Conservation (phyloP, 64 coral and sea anemone species). For the Trachythela sp. region DNA sequence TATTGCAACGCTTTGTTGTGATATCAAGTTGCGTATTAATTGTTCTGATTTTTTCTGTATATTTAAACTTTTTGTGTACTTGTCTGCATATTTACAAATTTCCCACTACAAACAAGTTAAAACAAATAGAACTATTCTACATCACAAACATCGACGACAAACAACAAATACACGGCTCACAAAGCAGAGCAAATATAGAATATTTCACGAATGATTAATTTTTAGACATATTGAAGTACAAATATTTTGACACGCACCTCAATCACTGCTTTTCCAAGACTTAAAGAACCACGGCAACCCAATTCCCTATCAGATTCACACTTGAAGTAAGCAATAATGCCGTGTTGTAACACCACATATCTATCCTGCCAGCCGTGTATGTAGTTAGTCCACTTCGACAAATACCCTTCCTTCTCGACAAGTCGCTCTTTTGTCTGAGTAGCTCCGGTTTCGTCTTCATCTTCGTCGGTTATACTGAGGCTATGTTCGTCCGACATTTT, state of each 20-base stretch:
- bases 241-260: conserved; percentile 60
- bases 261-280: conserved; percentile 81
- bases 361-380: conserved; percentile 98
- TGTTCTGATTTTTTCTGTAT: too few relatives aligned
- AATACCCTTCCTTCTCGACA: conserved; percentile 64
- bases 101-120: background rate
- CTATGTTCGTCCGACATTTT: conserved; percentile 19
- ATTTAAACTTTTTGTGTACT: too few relatives aligned
- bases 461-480: background rate
- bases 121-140: background rate
- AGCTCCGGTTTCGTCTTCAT: background rate
- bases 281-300: conserved; percentile 92
- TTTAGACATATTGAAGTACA: background rate
- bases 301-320: conserved; percentile 90
- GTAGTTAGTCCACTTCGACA: conserved; percentile 99
- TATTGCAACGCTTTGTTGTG: background rate
- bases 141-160: background rate
- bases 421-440: background rate
- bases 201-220: background rate
- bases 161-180: background rate
- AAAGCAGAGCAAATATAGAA: background rate
- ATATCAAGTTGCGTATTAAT: background rate
- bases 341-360: conserved; percentile 80
- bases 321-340: conserved; percentile 94
- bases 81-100: background rate